Evolutionary conservation across 2,888 invertebrate genomes (phyloP).

Genomic region (Gordius sp.): DNA sequence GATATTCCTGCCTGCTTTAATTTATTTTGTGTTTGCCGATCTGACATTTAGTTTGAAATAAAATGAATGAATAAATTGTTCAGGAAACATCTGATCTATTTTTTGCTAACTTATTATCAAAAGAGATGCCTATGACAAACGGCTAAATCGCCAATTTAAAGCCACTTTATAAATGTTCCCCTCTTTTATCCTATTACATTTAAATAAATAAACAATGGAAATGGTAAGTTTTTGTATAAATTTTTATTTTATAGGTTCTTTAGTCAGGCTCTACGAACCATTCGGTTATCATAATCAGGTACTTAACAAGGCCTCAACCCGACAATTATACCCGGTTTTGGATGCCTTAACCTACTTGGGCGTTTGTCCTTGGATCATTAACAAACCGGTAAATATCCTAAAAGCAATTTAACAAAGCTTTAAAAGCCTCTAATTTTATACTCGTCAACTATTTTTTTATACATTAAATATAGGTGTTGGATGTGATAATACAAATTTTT

Average conservation of each 20-base stretch:
- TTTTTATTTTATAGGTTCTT: background rate
- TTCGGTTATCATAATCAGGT: background rate
- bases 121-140: too few relatives aligned
- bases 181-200: too few relatives aligned
- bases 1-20: too few relatives aligned
- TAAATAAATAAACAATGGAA: too few relatives aligned
- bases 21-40: too few relatives aligned
- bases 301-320: background rate
- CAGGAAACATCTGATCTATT: too few relatives aligned
- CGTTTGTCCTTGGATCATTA: conserved; percentile 8
- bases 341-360: background rate
- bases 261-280: background rate
- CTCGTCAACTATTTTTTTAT: too few relatives aligned
- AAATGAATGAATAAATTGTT: too few relatives aligned
- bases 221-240: background rate
- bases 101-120: too few relatives aligned
- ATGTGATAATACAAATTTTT: background rate
- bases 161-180: too few relatives aligned
- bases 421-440: background rate
- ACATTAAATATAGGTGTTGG: background rate
- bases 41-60: too few relatives aligned
- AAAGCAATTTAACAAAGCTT: background rate
- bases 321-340: background rate
- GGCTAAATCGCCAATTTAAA: too few relatives aligned
- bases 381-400: background rate